Base-by-base conservation (phyloP, 2,888 invertebrate species). In the Torymus texanus region DNA sequence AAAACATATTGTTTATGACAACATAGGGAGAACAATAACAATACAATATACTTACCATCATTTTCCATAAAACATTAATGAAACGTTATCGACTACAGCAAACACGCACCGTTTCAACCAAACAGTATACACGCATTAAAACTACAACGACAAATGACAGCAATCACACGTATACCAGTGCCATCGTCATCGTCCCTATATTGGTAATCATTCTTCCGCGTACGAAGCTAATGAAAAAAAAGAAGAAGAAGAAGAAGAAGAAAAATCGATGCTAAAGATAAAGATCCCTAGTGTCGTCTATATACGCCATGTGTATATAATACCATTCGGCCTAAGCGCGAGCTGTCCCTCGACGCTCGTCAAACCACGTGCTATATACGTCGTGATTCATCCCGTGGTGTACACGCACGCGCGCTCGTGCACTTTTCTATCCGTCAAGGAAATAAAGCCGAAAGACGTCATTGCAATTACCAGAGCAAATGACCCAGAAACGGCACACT, bases 371-470 rank as follows among this genome's bases (percentile, higher is more conserved):
- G 21, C 11, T 58, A 21, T 21, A 21, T 21, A 21, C 21, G 56
- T 56, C 59, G 71, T 71, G 71, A 77, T 77, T 77, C 77, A 71
- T 77, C 65, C 59, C 24, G 29, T 29, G 51, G 0, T n/a, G 18
- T 21, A 21, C 21, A 21, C 21, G 21, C 21, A 2, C 21, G 1
- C 18, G 11, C 58, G 67, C 14, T 18, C 55, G 18, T 56, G 13
- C 11, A 8, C 71, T 66, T 73, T 76, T 50, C 66, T 55, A 55
- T 53, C 63, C 51, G 63, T 65, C 67, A 81, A 41, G 76, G 76
- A 76, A 81, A 76, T 81, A 68, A 78, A 75, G 78, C 13, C 41
- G 18, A 63, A n/a, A 71, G 59, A 53, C 70, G 51, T 78, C 78
- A 51, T 62, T 13, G 59, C 68, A 76, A 81, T 81, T 63, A 72